A percentile compares a stretch with the other conserved stretches of the same genome.
These are phyloP conservation scores for Acronicta leporina DNA, from an alignment of 2,888 invertebrate genomes.

Conservation along the genomic window DNA sequence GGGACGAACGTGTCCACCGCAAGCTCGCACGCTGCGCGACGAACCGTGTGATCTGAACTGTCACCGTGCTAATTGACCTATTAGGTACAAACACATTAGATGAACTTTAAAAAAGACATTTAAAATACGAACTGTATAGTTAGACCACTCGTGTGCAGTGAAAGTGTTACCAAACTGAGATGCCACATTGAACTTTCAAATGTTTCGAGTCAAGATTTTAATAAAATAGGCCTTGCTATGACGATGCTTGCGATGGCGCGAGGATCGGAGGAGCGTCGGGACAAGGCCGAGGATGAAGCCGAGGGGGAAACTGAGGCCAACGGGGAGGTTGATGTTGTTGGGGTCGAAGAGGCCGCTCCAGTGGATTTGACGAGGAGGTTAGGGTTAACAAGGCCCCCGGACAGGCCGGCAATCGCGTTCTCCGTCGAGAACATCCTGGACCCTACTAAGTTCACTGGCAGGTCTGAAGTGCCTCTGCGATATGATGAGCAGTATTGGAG, in stretches of 20 bases:
- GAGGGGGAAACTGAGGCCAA: slow-evolving; percentile 78
- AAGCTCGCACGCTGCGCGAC: slow-evolving; percentile 35
- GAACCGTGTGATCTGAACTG: slow-evolving; percentile 60
- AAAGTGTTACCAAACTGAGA: slow-evolving; percentile 56
- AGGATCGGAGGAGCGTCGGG: slow-evolving; percentile 81
- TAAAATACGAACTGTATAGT: slow-evolving; percentile 16
- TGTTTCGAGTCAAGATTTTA: slow-evolving; percentile 43
- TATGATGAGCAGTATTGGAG: slow-evolving; percentile 90
- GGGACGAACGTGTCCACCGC: slow-evolving; percentile 62
- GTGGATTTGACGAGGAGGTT: slow-evolving; percentile 86
- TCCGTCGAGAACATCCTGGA: slow-evolving; percentile 97
- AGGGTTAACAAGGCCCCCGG: slow-evolving; percentile 88
- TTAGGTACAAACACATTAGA: slow-evolving; percentile 7
- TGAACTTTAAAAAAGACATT: slow-evolving; percentile 11
- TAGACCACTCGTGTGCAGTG: slow-evolving; percentile 60
- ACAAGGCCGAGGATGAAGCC: slow-evolving; percentile 72
- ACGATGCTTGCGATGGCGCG: slow-evolving; percentile 88
- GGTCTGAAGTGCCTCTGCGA: slow-evolving; percentile 86
- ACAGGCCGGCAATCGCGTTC: slow-evolving; percentile 92
- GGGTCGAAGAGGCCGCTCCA: slow-evolving; percentile 85
- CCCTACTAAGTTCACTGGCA: slow-evolving; percentile 96
- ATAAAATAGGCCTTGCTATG: slow-evolving; percentile 82
- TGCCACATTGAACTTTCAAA: slow-evolving; percentile 35
- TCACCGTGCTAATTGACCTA: slow-evolving; percentile 39
- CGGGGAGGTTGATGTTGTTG: slow-evolving; percentile 84